phyloP scores from a whole-genome alignment of 2,888 invertebrate species.

The Scaptomyza polygonia region DNA sequence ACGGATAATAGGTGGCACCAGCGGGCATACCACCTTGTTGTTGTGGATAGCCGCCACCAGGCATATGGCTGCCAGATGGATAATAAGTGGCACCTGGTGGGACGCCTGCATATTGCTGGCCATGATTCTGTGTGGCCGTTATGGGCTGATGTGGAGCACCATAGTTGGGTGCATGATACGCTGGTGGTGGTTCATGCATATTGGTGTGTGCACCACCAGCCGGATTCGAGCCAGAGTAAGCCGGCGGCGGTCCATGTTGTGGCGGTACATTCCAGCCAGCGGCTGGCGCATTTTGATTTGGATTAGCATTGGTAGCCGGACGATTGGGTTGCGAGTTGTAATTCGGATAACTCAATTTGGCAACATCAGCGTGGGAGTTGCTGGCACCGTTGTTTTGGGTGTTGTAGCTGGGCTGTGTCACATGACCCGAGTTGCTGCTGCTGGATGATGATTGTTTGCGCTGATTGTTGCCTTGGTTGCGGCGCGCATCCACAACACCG shows the following conservation, averaged over 20 bases:
- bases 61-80: slow-evolving; percentile 52
- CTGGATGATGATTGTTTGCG: slow-evolving; percentile 76
- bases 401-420: slow-evolving; percentile 80
- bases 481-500: slow-evolving; percentile 74
- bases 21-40: slow-evolving; percentile 31
- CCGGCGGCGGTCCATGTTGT: slow-evolving; percentile 81
- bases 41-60: slow-evolving; percentile 70
- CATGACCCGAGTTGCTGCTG: slow-evolving; percentile 73
- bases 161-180: slow-evolving; percentile 78
- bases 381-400: slow-evolving; percentile 49
- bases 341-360: slow-evolving; percentile 82
- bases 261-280: slow-evolving; percentile 84
- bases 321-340: slow-evolving; percentile 83
- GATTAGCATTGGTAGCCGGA: slow-evolving; percentile 52
- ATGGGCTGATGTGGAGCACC: slow-evolving; percentile 53
- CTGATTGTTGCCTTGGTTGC: slow-evolving; percentile 70
- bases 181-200: slow-evolving; percentile 80
- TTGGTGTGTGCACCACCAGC: slow-evolving; percentile 81
- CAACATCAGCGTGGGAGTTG: slow-evolving; percentile 82
- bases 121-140: slow-evolving; percentile 66
- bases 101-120: slow-evolving; percentile 63
- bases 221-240: slow-evolving; percentile 80
- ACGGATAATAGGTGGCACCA: slow-evolving; percentile 66
- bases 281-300: slow-evolving; percentile 19
- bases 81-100: slow-evolving; percentile 68